Base-by-base conservation (phyloP, 2,113 vertebrate genomes). In the Clinocottus analis region DNA sequence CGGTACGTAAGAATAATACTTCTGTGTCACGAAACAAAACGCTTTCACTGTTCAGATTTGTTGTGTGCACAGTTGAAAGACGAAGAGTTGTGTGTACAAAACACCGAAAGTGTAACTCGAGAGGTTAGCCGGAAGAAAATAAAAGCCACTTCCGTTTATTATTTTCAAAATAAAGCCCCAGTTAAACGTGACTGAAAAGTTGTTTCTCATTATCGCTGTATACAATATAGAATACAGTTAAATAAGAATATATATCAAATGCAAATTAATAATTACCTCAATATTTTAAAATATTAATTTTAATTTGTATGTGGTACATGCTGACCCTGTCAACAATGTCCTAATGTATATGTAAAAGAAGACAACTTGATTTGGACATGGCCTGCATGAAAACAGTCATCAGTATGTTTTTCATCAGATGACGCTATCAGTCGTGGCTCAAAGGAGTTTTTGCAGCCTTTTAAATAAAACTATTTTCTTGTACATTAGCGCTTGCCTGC, bases 91-190 rank as follows among this genome's bases (percentile, higher is more conserved):
- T 0, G 59, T 0, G 4, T 1, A 31, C 31, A 1, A 21, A 39
- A 31, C 9, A 49, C 3, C 17, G 21, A 27, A 47, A 78, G 14
- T 39, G 27, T 31, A 58, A 58, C 56, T 58, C 49, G 9, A 16
- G 0, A 3, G 0, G 4, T 5, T 12, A 66, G 3, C 71, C 29
- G 89, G 85, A 91, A 87, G 0, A 0, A 61, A 0, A 23, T 0
- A 16, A 5, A 14, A 35, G 3, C 9, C 12, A 19, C 16, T 75
- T 87, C 87, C 85, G 82, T 14, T 85, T 16, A 1, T 13, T 27
- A 1, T 12, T 79, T 85, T 85, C 80, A 90, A 75, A 79, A 17
- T 86, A 86, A 82, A 75, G 43, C 0, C 11, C 1, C 17, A 31
- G 7, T 19, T 9, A 39, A 19, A 60, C n/a, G 19, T 27, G 31